Base-by-base conservation (phyloP, 2,113 vertebrate species). In the Stegastes partitus region DNA sequence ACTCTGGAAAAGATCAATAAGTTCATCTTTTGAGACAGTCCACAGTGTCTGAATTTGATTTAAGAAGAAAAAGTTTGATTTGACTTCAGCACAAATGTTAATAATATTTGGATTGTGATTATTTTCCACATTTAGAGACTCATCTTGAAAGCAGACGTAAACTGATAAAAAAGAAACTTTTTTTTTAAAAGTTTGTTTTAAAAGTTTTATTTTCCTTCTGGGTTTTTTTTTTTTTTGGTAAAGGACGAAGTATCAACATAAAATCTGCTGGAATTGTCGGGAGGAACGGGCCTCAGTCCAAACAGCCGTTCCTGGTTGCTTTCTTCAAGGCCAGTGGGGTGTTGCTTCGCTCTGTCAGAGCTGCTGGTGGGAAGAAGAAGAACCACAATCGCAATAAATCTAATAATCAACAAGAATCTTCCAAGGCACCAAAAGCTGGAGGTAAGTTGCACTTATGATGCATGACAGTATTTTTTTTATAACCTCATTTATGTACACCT, bases 241-340 rank as follows among this genome's bases (percentile, higher is more conserved):
- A 82, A 99, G 98, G 98, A 68, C 94, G 97, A 71, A 98, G 97
- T 77, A 96, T 99, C 91, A 98, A 95, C 64, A 96, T 97, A 18
- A 99, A 98, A 89, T 97, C 98, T 15, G 97, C 97, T 21, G 98
- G 98, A 64, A 95, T 99, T 39, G 92, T 99, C 73, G 98, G 98
- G 68, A 95, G 98, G 84, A 96, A 95, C 0, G 98, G 98, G 39
- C 97, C 98, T 37, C 98, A 99, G 86, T 97, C 98, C 83, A 99
- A 99, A 70, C 98, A 99, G 56, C 98, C 98, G 0, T 99, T 99
- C 92, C 95, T 99, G 92, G 98, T 99, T 87, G 97, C 98, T 1
- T 99, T 99, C 94, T 99, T 99, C 91, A 99, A 99, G 94, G 98
- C 97, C 72, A 99, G 98, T 0, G 98, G 98, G 90, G 96, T 99